These are phyloP conservation scores for Rhagonycha lutea DNA, from an alignment of 2,888 invertebrate species.

Conservation along the genomic window DNA sequence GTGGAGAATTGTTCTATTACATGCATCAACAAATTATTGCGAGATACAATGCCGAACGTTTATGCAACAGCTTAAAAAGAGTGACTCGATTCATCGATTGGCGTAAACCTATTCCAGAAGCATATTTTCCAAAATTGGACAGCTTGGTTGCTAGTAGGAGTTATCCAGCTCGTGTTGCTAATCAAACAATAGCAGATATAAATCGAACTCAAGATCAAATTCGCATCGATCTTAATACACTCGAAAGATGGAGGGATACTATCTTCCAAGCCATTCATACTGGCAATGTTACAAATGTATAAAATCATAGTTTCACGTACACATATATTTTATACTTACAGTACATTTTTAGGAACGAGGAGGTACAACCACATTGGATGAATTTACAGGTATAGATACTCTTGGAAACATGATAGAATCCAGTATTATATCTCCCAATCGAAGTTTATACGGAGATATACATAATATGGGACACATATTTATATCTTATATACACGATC, in stretches of 20 bases:
- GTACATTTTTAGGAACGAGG: constrained; percentile 59
- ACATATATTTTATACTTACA: not conserved
- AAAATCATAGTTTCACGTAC: constrained; percentile 30
- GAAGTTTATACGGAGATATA: constrained; percentile 73
- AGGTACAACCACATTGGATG: constrained; percentile 62
- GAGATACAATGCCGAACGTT: constrained; percentile 75
- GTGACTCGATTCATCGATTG: constrained; percentile 68
- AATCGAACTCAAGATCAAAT: constrained; percentile 72
- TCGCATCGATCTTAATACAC: constrained; percentile 67
- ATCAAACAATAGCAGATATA: constrained; percentile 62
- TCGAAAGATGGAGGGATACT: constrained; percentile 78
- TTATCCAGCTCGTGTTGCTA: constrained; percentile 73
- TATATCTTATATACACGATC: constrained; percentile 79
- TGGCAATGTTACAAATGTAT: constrained; percentile 62
- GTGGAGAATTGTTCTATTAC: constrained; percentile 80
- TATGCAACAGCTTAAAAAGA: constrained; percentile 71
- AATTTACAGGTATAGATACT: constrained; percentile 73
- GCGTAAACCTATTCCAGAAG: constrained; percentile 72
- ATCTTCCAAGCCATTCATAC: constrained; percentile 73
- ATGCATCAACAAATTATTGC: constrained; percentile 74
- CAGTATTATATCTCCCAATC: constrained; percentile 70
- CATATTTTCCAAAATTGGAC: constrained; percentile 84
- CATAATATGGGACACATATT: constrained; percentile 84
- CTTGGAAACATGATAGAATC: constrained; percentile 82
- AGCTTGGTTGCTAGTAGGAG: constrained; percentile 74